Conservation (phyloP, 2,113 vertebrate genomes). For the Lophochroa leadbeateri region DNA sequence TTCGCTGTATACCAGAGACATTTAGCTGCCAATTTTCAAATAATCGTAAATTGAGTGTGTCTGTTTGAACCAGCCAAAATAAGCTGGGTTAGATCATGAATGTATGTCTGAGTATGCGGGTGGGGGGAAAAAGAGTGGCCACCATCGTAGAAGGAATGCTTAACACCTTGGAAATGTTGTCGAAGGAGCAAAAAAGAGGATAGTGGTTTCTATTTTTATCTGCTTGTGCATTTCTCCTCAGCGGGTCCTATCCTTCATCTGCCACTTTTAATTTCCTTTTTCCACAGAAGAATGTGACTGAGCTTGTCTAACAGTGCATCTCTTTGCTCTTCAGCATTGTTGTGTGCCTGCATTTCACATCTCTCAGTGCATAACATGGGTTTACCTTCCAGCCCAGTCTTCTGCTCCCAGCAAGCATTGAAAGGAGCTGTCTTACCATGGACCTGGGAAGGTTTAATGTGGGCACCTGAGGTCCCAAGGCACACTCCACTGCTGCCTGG, state of each 20-base stretch:
- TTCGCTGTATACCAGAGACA: not conserved
- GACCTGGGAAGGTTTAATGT: not conserved
- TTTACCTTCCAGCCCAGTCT: not conserved
- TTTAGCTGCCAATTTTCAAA: slow-evolving; percentile 36
- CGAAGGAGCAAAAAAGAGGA: not conserved
- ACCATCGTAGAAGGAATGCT: fast-evolving
- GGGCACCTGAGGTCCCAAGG: not conserved
- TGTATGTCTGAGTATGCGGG: not conserved
- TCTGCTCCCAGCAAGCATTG: not conserved
- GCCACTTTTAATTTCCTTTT: not conserved
- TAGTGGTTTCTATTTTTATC: not conserved
- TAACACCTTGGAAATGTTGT: not conserved
- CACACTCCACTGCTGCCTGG: not conserved
- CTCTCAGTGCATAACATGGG: fast-evolving
- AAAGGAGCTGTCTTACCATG: not conserved
- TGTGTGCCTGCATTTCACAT: not conserved
- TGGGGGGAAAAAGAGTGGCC: not conserved
- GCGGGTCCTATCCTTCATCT: not conserved
- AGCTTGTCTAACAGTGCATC: not conserved
- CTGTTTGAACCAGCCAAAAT: slow-evolving; percentile 31
- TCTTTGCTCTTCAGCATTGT: not conserved
- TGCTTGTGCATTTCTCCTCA: not conserved
- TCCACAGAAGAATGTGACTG: not conserved
- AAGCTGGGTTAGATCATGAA: not conserved
- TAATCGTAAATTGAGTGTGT: not conserved